Evolutionary conservation across 2,888 invertebrate species (phyloP), one percentile per base, ranked within the genome.

Genomic region (Agriopis aurantiaria): DNA sequence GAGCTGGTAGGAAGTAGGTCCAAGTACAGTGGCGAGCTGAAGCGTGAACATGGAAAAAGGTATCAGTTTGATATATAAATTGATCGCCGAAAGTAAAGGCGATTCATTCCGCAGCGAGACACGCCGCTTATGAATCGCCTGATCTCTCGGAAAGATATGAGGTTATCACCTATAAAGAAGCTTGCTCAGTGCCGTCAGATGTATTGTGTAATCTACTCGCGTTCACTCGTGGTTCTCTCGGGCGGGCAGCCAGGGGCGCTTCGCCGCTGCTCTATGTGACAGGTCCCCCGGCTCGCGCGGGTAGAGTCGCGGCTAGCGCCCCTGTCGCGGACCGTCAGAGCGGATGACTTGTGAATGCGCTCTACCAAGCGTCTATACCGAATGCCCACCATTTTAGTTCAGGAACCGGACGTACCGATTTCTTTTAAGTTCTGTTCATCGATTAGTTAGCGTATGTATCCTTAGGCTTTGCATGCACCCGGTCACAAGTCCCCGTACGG

Each of bases 31-130:
- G 99, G 99, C 95, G 98, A 98, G 95, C 99, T 98, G 96, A 99
- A 99, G 96, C 98, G 98, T 95, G 99, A 99, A 96, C 98, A 98
- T 95, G 99, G 99, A 96, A 98, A 99, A 97, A 98, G 99, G 99
- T 99, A 97, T 96, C 95, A 90, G 89, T 91, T 92, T 93, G 88
- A 91, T 85, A 87, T 92, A 87, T 91, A 88, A 88, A 86, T 83
- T 85, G 89, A 84, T 83, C 85, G 87, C 84, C 86, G 92, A 87
- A 89, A 91, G 93, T 88, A 88, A 88, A 88, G 90, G 91, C 91
- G 92, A 92, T 84, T 88, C 90, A 90, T 85, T 82, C 84, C 84
- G 84, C 82, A 84, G 85, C 77, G 78, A 76, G 81, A 77, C 74
- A 71, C 76, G 75, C 74, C 62, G 57, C 58, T 70, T 77, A 85